Evolutionary conservation across 2,113 vertebrate genomes (phyloP), one percentile per base, ranked within the genome.

Genomic region (Chionis minor): DNA sequence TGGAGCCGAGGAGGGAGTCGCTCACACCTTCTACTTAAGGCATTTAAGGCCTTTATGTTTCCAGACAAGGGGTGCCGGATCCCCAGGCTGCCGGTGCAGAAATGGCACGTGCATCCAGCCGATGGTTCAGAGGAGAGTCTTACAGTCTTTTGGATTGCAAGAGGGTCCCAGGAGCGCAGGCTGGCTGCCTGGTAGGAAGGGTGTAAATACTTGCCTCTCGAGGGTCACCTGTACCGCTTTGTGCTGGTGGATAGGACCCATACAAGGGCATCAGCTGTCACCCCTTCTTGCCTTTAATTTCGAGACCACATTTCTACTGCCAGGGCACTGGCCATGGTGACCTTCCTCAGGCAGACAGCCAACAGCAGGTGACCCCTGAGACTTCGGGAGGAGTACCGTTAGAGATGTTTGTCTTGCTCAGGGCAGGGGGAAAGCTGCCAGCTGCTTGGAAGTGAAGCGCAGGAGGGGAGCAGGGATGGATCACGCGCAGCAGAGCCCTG

Each of bases 171-270:
- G 38, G 24, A 73, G 63, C 0, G 0, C 22, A 45, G 27, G 12
- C 38, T 69, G 56, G 15, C 27, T 47, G 44, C 6, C 33, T 72
- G 30, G 23, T 14, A 32, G 3, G 71, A 80, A 72, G 24, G 22
- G 4, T 62, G 32, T 20, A 56, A 54, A 71, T n/a, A 61, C 15
- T 47, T 47, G 42, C 54, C 23, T 73, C 45, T 47, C 3, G 0
- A 49, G 30, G 9, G 35, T 80, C 72, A 9, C 16, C 47, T 33
- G 28, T 71, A 73, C 58, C 58, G 33, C 27, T 90, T 80, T 66
- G 35, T n/a, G n/a, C 26, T 7, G 0, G 33, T n/a, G 1, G 1
- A n/a, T 19, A 66, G 38, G 65, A 67, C 40, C 40, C 17, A 6
- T 1, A 62, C 38, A 8, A 66, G 35, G 16, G 27, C 6, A 21